These are phyloP conservation scores for Eretmocerus hayati DNA, from an alignment of 2,888 invertebrate genomes.

Conservation along the genomic window DNA sequence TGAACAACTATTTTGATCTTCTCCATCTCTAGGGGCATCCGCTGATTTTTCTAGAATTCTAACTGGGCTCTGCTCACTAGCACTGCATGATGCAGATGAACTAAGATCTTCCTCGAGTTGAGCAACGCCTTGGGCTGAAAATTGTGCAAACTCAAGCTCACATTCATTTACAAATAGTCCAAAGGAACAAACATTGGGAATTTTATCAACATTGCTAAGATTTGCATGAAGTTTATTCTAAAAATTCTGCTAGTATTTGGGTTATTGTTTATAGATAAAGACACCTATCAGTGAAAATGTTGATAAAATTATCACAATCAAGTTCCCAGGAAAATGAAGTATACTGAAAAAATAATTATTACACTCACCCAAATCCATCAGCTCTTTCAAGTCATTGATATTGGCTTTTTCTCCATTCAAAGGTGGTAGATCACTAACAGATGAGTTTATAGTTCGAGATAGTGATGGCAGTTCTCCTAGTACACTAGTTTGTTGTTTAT, in stretches of 20 bases:
- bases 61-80: constrained; percentile 40
- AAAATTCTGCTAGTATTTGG: no score
- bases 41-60: constrained; percentile 33
- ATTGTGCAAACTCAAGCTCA: no score
- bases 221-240: no score
- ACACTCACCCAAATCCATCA: constrained; percentile 42
- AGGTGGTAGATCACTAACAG: constrained; percentile 42
- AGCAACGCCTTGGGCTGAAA: constrained; percentile 32
- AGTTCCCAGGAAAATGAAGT: constrained; percentile 1
- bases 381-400: constrained; percentile 41
- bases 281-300: no score
- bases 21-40: constrained; percentile 28
- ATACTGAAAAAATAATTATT: background rate
- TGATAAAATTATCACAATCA: no score
- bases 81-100: constrained; percentile 41
- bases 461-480: constrained; percentile 37
- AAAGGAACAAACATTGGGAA: no score
- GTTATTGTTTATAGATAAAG: no score
- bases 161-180: no score
- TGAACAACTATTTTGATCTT: no score
- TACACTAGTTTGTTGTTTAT: constrained; percentile 26
- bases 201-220: no score
- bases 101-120: constrained; percentile 42
- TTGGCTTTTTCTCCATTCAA: constrained; percentile 42
- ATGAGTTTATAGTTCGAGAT: constrained; percentile 36